Percentiles rank a stretch among this genome's conserved stretches.
Conservation (phyloP, 2,888 invertebrate species). For the Oligia latruncula region DNA sequence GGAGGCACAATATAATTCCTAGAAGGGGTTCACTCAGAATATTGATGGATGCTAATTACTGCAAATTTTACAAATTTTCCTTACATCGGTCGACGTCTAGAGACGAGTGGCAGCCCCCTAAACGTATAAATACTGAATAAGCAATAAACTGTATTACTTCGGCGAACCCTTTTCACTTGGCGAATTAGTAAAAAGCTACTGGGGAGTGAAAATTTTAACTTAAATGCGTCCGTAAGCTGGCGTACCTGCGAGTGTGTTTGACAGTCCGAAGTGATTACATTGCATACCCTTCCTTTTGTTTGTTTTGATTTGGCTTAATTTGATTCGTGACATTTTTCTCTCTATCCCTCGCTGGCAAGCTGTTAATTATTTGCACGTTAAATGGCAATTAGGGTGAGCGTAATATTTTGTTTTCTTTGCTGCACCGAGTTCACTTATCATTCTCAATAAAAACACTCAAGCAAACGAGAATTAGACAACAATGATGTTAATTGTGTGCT, state of each 20-base stretch:
- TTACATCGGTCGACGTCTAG: conserved; percentile 82
- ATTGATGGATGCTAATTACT: conserved; percentile 75
- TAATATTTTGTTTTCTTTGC: conserved; percentile 53
- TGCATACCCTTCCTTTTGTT: conserved; percentile 87
- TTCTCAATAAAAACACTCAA: conserved; percentile 79
- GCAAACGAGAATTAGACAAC: conserved; percentile 76
- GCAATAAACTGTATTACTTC: conserved; percentile 90
- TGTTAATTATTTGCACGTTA: conserved; percentile 66
- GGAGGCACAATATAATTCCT: conserved; percentile 45
- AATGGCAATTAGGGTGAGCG: conserved; percentile 54
- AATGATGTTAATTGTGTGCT: conserved; percentile 72
- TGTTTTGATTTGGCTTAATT: conserved; percentile 88
- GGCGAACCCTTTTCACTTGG: conserved; percentile 90
- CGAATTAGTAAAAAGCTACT: conserved; percentile 90
- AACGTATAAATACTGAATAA: conserved; percentile 90
- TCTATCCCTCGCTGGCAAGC: conserved; percentile 59
- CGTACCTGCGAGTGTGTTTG: conserved; percentile 88
- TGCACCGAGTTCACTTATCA: conserved; percentile 56
- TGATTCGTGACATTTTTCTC: conserved; percentile 87
- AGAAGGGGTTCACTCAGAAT: conserved; percentile 52
- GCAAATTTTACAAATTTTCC: conserved; percentile 85
- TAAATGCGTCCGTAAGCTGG: conserved; percentile 87
- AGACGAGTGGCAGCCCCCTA: conserved; percentile 85
- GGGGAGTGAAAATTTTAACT: conserved; percentile 90
- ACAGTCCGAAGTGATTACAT: conserved; percentile 89